Conservation (phyloP, 1,140 invertebrate species). For the Caenorhabditis remanei region DNA sequence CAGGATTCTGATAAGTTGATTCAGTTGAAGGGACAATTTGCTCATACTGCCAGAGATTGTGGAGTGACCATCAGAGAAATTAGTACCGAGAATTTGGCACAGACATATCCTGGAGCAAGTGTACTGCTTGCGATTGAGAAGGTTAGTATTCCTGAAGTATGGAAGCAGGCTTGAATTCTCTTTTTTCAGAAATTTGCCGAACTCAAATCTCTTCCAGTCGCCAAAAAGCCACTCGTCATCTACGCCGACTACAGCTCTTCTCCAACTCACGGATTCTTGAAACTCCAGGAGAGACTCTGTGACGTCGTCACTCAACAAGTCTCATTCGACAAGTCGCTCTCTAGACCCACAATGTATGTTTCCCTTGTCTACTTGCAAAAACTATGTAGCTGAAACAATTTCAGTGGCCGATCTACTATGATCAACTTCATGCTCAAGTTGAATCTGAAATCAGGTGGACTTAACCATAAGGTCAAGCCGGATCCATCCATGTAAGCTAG, state of each 20-base stretch:
- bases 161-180: neutral
- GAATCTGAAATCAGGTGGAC: constrained; percentile 43
- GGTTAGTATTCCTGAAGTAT: neutral
- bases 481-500: constrained; percentile 20
- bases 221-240: neutral
- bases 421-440: constrained; percentile 45
- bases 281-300: constrained; percentile 24
- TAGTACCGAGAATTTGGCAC: too few relatives aligned
- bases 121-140: too few relatives aligned
- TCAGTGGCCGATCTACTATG: neutral
- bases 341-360: neutral
- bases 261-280: neutral
- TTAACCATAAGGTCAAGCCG: constrained; percentile 30
- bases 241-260: neutral
- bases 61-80: neutral
- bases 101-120: too few relatives aligned
- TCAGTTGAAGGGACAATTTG: neutral
- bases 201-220: neutral
- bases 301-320: constrained; percentile 49
- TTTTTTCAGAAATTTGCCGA: neutral
- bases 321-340: neutral
- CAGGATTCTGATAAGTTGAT: neutral
- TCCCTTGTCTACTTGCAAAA: neutral
- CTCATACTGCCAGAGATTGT: neutral
- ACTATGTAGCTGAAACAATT: neutral